Conservation (phyloP, 2,113 vertebrate species). For the western clawed frog (Xenopus tropicalis) region DNA sequence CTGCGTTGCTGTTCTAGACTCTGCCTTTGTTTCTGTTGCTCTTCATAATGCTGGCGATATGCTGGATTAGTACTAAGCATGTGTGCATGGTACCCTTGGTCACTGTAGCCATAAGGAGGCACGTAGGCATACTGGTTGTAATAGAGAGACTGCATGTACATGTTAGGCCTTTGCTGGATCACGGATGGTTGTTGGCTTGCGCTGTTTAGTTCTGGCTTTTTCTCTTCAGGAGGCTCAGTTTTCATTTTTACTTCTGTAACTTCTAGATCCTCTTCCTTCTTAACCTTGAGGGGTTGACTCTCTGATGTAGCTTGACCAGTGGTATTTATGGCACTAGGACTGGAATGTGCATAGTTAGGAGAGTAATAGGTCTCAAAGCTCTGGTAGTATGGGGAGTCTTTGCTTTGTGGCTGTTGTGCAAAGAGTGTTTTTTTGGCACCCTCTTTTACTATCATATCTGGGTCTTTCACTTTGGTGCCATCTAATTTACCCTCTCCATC, state of each 20-base stretch:
- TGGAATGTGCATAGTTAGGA: slow-evolving; percentile 86
- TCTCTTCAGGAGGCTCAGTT: slow-evolving; percentile 81
- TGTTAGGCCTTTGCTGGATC: slow-evolving; percentile 94
- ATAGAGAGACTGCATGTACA: slow-evolving; percentile 98
- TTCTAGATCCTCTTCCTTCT: slow-evolving; percentile 88
- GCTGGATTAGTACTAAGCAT: slow-evolving; percentile 86
- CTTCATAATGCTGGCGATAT: slow-evolving; percentile 92
- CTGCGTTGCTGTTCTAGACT: slow-evolving; percentile 79
- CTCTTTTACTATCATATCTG: slow-evolving; percentile 86
- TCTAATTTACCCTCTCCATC: slow-evolving; percentile 91
- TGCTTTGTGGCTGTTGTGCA: slow-evolving; percentile 78
- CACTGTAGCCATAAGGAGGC: slow-evolving; percentile 88
- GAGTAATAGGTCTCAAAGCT: slow-evolving; percentile 93
- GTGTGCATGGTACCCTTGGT: slow-evolving; percentile 92
- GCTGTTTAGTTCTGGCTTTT: slow-evolving; percentile 72
- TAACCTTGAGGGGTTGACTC: slow-evolving; percentile 78
- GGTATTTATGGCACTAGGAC: slow-evolving; percentile 76
- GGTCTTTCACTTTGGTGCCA: slow-evolving; percentile 76
- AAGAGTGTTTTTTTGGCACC: slow-evolving; percentile 93
- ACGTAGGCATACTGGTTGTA: slow-evolving; percentile 96
- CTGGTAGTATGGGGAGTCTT: slow-evolving; percentile 89
- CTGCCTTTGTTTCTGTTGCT: slow-evolving; percentile 84
- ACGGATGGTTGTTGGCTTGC: slow-evolving; percentile 88
- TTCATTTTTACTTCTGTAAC: slow-evolving; percentile 79
- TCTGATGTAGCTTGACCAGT: slow-evolving; percentile 62